A percentile compares a stretch with the other conserved stretches of the same genome.
Conservation (phyloP, 2,113 vertebrate species). For the Lamprologus sp. region DNA sequence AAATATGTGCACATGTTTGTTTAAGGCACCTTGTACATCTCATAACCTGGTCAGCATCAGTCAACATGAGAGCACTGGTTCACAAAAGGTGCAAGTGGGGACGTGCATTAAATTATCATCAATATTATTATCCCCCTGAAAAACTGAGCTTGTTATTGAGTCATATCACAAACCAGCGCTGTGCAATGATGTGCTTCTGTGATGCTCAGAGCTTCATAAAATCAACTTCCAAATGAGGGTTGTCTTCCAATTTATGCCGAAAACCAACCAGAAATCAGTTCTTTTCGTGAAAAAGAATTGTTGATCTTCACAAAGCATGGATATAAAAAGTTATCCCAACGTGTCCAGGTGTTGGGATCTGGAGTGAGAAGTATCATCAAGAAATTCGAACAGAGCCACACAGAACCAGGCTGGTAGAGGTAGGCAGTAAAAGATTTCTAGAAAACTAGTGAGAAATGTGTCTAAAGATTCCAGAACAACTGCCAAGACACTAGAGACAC, state of each 20-base stretch:
- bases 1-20: neutral
- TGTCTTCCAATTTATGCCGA: rapidly evolving
- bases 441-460: neutral
- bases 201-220: neutral
- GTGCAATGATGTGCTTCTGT: neutral
- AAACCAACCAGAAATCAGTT: neutral
- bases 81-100: neutral
- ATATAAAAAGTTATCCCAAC: neutral
- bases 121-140: neutral
- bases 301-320: neutral
- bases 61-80: rapidly evolving
- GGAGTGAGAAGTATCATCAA: neutral
- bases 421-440: neutral
- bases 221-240: neutral
- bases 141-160: neutral
- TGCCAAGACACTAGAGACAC: neutral
- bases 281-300: neutral
- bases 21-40: neutral
- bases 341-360: neutral
- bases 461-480: neutral
- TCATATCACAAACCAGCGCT: neutral
- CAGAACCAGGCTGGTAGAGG: neutral
- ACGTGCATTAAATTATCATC: neutral
- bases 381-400: neutral
- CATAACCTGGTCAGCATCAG: neutral